Evolutionary conservation across 2,888 invertebrate species (phyloP).

Genomic region (Drosophila rubida): DNA sequence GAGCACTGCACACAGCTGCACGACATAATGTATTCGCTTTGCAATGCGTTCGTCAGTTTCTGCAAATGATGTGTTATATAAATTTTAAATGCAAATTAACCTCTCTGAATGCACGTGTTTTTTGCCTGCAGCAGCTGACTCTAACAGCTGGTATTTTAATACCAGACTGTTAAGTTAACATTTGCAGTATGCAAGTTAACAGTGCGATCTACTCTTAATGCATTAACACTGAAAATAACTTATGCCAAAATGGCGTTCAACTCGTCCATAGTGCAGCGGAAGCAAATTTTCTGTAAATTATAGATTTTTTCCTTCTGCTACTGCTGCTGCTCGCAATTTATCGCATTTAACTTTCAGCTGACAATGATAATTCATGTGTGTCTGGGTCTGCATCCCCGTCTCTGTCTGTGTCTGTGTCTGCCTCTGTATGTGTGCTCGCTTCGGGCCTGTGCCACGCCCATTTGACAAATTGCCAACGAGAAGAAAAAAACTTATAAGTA

Average conservation of each 20-base stretch:
- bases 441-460: conserved; percentile 59
- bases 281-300: conserved; percentile 78
- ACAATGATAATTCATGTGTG: conserved; percentile 70
- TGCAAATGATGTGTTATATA: too few relatives aligned
- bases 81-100: too few relatives aligned
- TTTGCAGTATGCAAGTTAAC: too few relatives aligned
- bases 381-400: conserved; percentile 19
- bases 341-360: conserved; percentile 69
- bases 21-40: conserved; percentile 45
- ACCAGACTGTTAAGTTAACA: too few relatives aligned
- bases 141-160: too few relatives aligned
- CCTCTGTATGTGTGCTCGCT: conserved; percentile 20
- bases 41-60: conserved; percentile 39
- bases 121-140: too few relatives aligned
- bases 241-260: too few relatives aligned
- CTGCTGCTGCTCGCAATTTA: conserved; percentile 66
- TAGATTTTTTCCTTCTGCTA: conserved; percentile 65
- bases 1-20: conserved; percentile 21
- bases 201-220: too few relatives aligned
- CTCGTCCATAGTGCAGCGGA: conserved; percentile 46
- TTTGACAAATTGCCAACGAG: conserved; percentile 71
- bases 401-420: conserved; percentile 24
- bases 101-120: too few relatives aligned
- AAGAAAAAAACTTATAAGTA: conserved; percentile 33
- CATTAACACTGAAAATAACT: too few relatives aligned